Evolutionary conservation across 2,888 invertebrate species (phyloP).

Genomic region (Xylocampa areola): DNA sequence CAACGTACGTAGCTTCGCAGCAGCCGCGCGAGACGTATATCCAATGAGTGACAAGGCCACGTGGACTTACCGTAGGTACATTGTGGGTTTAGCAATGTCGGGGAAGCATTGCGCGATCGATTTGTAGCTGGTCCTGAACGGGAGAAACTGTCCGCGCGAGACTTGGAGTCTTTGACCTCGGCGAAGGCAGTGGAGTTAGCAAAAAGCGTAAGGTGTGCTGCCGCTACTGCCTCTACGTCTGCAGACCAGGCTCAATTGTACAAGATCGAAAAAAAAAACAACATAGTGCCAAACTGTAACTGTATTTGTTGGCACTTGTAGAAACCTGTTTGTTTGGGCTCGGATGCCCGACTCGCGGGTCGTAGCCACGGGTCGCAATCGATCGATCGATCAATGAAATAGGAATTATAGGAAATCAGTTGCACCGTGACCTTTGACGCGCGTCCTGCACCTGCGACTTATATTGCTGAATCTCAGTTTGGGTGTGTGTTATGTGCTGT

Average conservation of each 20-base stretch:
- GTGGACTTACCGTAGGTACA: slow-evolving; percentile 48
- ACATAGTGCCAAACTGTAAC: background rate
- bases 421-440: too few relatives aligned
- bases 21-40: slow-evolving; percentile 42
- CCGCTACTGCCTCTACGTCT: background rate
- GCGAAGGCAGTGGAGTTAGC: too few relatives aligned
- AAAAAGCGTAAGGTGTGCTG: slow-evolving; percentile 45
- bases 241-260: background rate
- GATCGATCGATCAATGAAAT: too few relatives aligned
- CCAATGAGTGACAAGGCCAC: slow-evolving; percentile 52
- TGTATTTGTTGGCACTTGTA: too few relatives aligned
- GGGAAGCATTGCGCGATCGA: slow-evolving; percentile 50
- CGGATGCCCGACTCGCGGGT: too few relatives aligned
- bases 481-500: too few relatives aligned
- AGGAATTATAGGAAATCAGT: too few relatives aligned
- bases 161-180: too few relatives aligned
- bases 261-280: slow-evolving; percentile 2
- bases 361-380: too few relatives aligned
- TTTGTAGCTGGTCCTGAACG: slow-evolving; percentile 42
- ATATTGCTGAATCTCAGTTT: too few relatives aligned
- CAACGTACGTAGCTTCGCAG: slow-evolving; percentile 54
- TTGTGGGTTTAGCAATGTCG: slow-evolving; percentile 48
- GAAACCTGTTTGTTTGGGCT: too few relatives aligned
- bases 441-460: too few relatives aligned
- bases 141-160: slow-evolving; percentile 46